Conservation (phyloP, 2,797 vertebrate genomes). For the Chelmon rostratus region DNA sequence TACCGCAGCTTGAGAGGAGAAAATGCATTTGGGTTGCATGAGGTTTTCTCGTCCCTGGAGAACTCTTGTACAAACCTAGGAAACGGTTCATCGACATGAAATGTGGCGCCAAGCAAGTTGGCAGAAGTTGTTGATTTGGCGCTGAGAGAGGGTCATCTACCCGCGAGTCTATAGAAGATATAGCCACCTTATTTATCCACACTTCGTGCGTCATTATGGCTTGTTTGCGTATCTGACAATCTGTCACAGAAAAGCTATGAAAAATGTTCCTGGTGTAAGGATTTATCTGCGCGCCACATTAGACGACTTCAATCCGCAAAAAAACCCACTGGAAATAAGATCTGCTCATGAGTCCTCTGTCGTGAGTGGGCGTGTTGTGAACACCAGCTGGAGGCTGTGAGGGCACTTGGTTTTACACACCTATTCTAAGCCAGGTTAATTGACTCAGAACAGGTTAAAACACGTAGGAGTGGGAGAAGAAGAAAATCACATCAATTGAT, state of each 20-base stretch:
- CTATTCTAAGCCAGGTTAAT: conserved; percentile 46
- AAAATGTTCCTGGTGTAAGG: neutral
- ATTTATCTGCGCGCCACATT: neutral
- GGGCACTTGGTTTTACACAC: conserved; percentile 31
- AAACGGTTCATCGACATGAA: conserved; percentile 45
- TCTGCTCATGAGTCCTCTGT: neutral
- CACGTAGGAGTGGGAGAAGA: conserved; percentile 30
- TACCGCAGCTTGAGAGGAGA: conserved; percentile 37
- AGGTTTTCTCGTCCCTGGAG: conserved; percentile 38
- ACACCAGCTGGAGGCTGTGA: conserved; percentile 32
- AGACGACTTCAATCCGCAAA: neutral
- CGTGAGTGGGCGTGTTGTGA: conserved; percentile 11
- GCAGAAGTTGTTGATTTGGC: conserved; percentile 40
- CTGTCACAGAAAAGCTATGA: conserved; percentile 16
- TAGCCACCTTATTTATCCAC: conserved; percentile 7
- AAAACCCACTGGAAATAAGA: neutral
- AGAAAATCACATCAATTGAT: neutral
- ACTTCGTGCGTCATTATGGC: neutral
- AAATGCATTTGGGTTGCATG: conserved; percentile 41
- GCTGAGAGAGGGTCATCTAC: conserved; percentile 21
- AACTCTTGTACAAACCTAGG: conserved; percentile 38
- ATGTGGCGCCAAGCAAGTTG: conserved; percentile 51
- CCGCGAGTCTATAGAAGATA: conserved; percentile 20
- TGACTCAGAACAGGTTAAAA: conserved; percentile 43
- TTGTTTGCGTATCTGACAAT: conserved; percentile 6